A percentile compares a stretch with the other conserved stretches of the same genome.
Conservation (phyloP, 2,797 vertebrate genomes). For the Notamacropus eugenii region DNA sequence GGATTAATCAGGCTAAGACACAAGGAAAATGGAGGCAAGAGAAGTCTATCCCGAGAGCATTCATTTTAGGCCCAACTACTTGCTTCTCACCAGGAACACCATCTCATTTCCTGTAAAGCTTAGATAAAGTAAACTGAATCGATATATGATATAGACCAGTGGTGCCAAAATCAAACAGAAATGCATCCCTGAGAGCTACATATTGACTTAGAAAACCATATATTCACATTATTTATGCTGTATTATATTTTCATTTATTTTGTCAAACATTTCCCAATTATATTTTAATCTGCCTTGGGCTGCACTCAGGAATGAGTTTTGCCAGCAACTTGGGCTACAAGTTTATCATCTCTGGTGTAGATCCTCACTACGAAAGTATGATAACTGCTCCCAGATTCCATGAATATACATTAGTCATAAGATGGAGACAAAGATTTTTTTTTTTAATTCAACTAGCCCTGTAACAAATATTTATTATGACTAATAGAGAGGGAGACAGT, state of each 20-base stretch:
- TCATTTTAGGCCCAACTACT: not conserved
- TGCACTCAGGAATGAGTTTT: not conserved
- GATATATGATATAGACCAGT: not conserved
- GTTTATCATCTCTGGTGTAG: not conserved
- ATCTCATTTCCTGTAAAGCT: not conserved
- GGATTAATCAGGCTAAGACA: not conserved
- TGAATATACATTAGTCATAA: not conserved
- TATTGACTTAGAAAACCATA: not conserved
- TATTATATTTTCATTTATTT: not conserved
- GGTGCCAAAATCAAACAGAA: not conserved
- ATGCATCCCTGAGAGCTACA: not conserved
- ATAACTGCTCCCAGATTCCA: not conserved
- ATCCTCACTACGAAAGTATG: not conserved
- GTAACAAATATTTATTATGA: not conserved
- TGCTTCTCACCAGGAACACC: not conserved
- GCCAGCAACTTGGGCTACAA: not conserved
- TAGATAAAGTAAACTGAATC: not conserved
- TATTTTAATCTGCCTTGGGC: not conserved
- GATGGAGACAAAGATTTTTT: not conserved
- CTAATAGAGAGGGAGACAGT: not conserved
- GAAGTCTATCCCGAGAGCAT: not conserved
- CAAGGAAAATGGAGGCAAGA: not conserved
- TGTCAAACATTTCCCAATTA: not conserved
- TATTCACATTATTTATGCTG: not conserved
- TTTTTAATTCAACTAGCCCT: not conserved